These are phyloP conservation scores for Protonibea diacanthus DNA, from an alignment of 2,797 vertebrate species.

Conservation along the genomic window DNA sequence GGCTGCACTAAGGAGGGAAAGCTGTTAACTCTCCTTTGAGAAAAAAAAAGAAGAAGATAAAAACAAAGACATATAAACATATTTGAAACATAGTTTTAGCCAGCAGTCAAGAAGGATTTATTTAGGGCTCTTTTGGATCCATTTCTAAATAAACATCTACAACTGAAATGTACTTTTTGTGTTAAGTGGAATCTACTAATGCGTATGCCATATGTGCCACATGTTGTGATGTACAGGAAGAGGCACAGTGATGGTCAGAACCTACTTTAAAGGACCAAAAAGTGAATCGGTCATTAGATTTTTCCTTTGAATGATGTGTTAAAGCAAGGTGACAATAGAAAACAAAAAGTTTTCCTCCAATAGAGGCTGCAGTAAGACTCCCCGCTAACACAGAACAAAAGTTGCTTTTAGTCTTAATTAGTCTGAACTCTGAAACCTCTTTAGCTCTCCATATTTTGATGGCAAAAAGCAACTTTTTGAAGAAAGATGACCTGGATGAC, in stretches of 20 bases:
- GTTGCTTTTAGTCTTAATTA: background rate
- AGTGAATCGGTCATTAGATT: background rate
- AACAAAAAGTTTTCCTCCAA: background rate
- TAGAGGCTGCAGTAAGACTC: too few relatives aligned
- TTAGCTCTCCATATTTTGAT: background rate
- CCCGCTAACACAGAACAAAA: background rate
- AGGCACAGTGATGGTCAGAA: background rate
- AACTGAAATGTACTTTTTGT: constrained; percentile 18
- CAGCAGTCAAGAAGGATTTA: constrained; percentile 19
- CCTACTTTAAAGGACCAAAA: background rate
- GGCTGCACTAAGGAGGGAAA: constrained; percentile 31
- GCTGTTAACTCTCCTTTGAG: constrained; percentile 30
- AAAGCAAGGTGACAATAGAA: background rate
- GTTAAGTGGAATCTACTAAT: background rate
- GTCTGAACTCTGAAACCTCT: background rate
- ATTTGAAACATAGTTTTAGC: constrained; percentile 20
- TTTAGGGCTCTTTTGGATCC: constrained; percentile 30
- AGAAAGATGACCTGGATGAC: too few relatives aligned
- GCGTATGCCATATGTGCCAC: background rate
- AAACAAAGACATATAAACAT: constrained; percentile 45
- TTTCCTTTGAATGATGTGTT: background rate
- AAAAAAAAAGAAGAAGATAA: constrained; percentile 18
- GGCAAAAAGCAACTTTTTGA: background rate
- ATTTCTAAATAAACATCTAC: constrained; percentile 34
- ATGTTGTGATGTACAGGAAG: background rate